Base-by-base conservation (phyloP, 2,113 vertebrate species). In the Etia nguti region DNA sequence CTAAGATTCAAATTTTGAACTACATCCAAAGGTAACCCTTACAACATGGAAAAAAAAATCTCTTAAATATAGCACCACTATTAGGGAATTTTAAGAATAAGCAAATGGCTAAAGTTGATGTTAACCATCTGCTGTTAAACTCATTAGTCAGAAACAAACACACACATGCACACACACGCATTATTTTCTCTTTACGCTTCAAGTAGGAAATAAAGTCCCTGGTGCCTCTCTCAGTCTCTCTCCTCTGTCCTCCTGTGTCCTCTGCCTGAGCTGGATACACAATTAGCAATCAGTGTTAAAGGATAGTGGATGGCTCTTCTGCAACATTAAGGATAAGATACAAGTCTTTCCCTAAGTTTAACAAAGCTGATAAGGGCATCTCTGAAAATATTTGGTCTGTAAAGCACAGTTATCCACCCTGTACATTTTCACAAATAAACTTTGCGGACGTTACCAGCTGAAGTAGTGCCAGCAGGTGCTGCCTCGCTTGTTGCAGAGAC, bases 381-480 rank as follows among this genome's bases (percentile, higher is more conserved):
- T 77, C 26, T 77, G 46, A 34, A 50, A 12, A 50, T 31, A 50
- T 50, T 31, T 34, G 73, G 16, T 62, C 11, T 18, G 9, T 68
- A 15, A 68, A 22, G 38, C 36, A 12, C n/a, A 34, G 16, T 68
- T 54, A 54, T 55, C n/a, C n/a, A 54, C 8, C 24, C 46, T 73
- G 81, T 31, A 12, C 31, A 24, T 50, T 77, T 77, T 50, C 16
- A 34, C 15, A 31, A 15, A 34, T 9, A 15, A 46, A 16, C 16
- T 8, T 43, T 26, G 46, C 7, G 24, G 12, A 83, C 88, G 34
- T 90, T 89, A 83, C 92, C 88, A 3, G 87, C 11, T 0, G 97
- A 95, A 2, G 96, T 88, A 18, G 96, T 8, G 41, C 36, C 81
- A 13, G 57, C 50, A 13, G 94, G 55, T 7, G 80, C 15, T 3